These are phyloP conservation scores for Semotilus atromaculatus DNA, from an alignment of 2,797 vertebrate species.

Conservation along the genomic window DNA sequence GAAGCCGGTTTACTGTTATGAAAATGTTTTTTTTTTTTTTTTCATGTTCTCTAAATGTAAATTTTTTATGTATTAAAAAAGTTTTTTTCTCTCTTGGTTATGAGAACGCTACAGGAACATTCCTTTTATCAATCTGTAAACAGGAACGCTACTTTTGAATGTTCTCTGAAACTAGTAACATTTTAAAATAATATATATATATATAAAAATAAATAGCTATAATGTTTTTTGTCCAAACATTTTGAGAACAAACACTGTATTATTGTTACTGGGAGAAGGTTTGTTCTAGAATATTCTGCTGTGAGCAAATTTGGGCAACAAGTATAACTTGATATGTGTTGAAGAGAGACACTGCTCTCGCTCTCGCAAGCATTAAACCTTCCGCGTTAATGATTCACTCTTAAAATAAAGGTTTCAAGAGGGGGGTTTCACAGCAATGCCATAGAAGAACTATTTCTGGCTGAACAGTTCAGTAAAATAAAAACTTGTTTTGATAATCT, in stretches of 20 bases:
- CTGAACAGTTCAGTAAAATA: no score
- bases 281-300: not conserved
- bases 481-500: not conserved
- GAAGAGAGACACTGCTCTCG: not conserved
- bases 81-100: not conserved
- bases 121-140: not conserved
- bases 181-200: no score
- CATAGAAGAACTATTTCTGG: not conserved
- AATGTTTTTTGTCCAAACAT: no score
- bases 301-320: not conserved
- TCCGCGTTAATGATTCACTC: not conserved
- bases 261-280: not conserved
- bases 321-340: not conserved
- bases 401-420: not conserved
- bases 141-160: not conserved
- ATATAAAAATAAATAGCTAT: not conserved
- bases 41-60: not conserved
- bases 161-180: not conserved
- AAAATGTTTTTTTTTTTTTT: not conserved
- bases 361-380: not conserved
- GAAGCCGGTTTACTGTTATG: not conserved
- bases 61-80: not conserved
- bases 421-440: not conserved
- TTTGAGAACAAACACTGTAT: no score
- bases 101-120: not conserved